phyloP scores from a whole-genome alignment of 35 echinoderm and acorn worm species.

The Hemicentrotus pulcherrimus region DNA sequence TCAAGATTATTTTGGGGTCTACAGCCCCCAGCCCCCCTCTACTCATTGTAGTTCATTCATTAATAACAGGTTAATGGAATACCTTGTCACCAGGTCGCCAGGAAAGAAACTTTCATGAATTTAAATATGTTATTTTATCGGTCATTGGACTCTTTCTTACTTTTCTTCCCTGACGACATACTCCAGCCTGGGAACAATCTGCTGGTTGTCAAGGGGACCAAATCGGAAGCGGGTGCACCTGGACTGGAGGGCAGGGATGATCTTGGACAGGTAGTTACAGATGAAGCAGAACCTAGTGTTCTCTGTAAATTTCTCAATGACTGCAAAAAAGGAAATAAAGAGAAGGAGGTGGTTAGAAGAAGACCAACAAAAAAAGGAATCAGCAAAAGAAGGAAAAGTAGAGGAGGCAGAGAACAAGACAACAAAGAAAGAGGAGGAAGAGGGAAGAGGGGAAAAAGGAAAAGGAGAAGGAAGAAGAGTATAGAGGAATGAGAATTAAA shows the following conservation, averaged over 20 bases:
- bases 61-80: no score
- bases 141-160: slow-evolving; percentile 50
- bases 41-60: neutral
- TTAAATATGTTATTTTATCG: no score
- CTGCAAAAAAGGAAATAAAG: slow-evolving; percentile 26
- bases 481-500: neutral
- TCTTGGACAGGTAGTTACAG: slow-evolving; percentile 97
- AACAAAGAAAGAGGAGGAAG: neutral
- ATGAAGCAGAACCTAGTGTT: slow-evolving; percentile 95
- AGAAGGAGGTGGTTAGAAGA: neutral
- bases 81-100: no score
- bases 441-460: neutral
- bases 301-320: slow-evolving; percentile 98
- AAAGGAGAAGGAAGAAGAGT: neutral
- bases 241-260: slow-evolving; percentile 93
- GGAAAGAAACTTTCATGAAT: no score
- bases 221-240: slow-evolving; percentile 93
- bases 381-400: neutral
- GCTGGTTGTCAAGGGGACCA: slow-evolving; percentile 71
- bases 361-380: neutral
- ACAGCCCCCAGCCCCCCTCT: neutral
- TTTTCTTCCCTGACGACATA: slow-evolving; percentile 92
- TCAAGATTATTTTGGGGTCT: neutral
- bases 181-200: slow-evolving; percentile 84
- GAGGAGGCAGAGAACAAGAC: neutral